These are phyloP conservation scores for Chrysoperla carnea DNA, from an alignment of 1,140 invertebrate genomes.

Conservation along the genomic window DNA sequence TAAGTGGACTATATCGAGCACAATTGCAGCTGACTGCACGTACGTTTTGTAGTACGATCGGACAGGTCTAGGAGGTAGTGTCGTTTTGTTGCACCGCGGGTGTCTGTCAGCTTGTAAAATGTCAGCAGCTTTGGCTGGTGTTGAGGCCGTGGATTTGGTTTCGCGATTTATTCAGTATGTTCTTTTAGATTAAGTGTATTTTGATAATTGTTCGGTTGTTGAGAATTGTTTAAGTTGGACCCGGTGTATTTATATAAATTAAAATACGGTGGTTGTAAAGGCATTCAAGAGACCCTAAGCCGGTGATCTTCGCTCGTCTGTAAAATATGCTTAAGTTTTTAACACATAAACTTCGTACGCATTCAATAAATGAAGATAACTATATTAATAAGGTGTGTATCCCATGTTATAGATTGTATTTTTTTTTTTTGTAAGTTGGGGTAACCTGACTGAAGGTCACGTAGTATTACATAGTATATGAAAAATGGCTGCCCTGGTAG, in stretches of 20 bases:
- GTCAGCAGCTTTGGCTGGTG: not conserved
- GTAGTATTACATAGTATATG: slow-evolving; percentile 7
- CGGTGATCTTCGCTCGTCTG: slow-evolving; percentile 5
- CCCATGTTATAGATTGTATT: not conserved
- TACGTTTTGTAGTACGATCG: slow-evolving; percentile 16
- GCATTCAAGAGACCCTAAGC: too few species aligned
- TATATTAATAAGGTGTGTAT: slow-evolving; percentile 21
- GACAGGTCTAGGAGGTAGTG: slow-evolving; percentile 7
- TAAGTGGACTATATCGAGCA: slow-evolving; percentile 14
- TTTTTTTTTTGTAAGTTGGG: too few species aligned
- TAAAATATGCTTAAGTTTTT: slow-evolving; percentile 60
- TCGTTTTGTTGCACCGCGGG: not conserved
- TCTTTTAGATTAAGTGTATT: too few species aligned
- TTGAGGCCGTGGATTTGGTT: not conserved
- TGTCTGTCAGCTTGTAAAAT: not conserved
- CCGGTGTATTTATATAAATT: too few species aligned
- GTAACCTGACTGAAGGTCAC: slow-evolving; percentile 22
- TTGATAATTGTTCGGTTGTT: too few species aligned
- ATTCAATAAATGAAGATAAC: slow-evolving; percentile 58
- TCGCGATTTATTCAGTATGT: too few species aligned
- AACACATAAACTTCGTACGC: slow-evolving; percentile 59
- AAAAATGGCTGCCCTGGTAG: slow-evolving; percentile 20
- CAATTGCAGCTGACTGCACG: slow-evolving; percentile 16
- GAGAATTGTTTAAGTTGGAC: too few species aligned
- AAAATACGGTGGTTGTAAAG: too few species aligned